These are phyloP conservation scores for Muschampia plurimacula DNA, from an alignment of 2,888 invertebrate species.

Conservation along the genomic window DNA sequence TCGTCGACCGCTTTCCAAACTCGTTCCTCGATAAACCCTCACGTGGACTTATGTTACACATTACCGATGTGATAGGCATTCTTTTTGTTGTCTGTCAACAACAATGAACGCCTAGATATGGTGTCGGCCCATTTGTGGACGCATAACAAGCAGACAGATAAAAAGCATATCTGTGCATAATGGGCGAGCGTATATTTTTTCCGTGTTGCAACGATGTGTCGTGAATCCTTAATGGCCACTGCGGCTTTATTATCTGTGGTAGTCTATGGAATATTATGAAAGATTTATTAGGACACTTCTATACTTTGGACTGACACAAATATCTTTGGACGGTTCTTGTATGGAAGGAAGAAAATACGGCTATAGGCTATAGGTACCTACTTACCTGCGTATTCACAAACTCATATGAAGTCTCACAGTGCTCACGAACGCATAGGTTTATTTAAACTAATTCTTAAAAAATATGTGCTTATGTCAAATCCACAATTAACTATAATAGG, in stretches of 20 bases:
- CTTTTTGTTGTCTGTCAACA: constrained; percentile 53
- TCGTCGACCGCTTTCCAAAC: constrained; percentile 80
- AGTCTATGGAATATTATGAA: neutral
- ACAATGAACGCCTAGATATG: constrained; percentile 59
- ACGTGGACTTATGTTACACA: constrained; percentile 42
- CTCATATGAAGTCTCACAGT: too few species aligned
- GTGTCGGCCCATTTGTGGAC: constrained; percentile 54
- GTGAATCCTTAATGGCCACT: constrained; percentile 27
- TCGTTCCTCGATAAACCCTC: constrained; percentile 55
- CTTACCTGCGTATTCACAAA: too few species aligned
- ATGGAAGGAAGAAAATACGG: too few species aligned
- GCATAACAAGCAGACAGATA: constrained; percentile 32
- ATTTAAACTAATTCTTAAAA: too few species aligned
- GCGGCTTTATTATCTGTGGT: constrained; percentile 1
- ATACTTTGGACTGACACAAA: neutral
- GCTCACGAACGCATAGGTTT: too few species aligned
- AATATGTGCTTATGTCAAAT: too few species aligned
- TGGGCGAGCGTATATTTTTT: constrained; percentile 33
- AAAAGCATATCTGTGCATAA: constrained; percentile 37
- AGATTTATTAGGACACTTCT: neutral
- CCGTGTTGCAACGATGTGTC: constrained; percentile 27
- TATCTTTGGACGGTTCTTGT: too few species aligned
- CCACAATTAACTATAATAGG: too few species aligned
- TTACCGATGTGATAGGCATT: constrained; percentile 47
- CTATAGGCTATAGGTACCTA: too few species aligned